A percentile compares a stretch with the other conserved stretches of the same genome.
Conservation (phyloP, 2,113 vertebrate genomes). For the Oenanthe oenanthe region DNA sequence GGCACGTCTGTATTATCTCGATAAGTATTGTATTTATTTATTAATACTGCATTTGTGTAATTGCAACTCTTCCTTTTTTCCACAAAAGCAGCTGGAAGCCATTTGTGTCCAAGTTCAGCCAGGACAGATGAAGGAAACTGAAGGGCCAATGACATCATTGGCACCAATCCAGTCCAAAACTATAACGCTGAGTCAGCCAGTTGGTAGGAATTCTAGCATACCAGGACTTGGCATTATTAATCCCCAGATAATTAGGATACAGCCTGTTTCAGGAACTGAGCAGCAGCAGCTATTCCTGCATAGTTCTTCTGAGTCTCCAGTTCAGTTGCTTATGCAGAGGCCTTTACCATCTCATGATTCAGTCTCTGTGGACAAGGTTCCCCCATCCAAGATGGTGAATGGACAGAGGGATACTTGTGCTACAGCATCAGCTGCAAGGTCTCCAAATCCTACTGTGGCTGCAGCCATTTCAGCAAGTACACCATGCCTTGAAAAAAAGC, state of each 20-base stretch:
- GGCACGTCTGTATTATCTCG: background rate
- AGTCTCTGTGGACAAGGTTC: slow-evolving; percentile 70
- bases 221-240: slow-evolving; percentile 73
- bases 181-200: slow-evolving; percentile 39
- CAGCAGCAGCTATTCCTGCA: slow-evolving; percentile 79
- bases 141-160: slow-evolving; percentile 50
- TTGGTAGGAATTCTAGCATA: slow-evolving; percentile 59
- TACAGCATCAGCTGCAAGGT: background rate
- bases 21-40: background rate
- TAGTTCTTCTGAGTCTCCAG: slow-evolving; percentile 72
- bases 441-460: background rate
- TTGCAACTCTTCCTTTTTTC: slow-evolving; percentile 34
- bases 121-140: slow-evolving; percentile 74
- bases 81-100: slow-evolving; percentile 81
- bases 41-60: background rate
- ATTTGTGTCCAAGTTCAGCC: slow-evolving; percentile 86
- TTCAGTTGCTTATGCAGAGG: slow-evolving; percentile 81
- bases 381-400: background rate
- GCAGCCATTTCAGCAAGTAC: slow-evolving; percentile 19
- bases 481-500: slow-evolving; percentile 50
- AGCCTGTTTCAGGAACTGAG: slow-evolving; percentile 72
- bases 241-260: slow-evolving; percentile 85
- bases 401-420: background rate
- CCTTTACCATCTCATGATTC: slow-evolving; percentile 72
- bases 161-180: slow-evolving; percentile 70